A percentile compares a stretch with the other conserved stretches of the same genome.
These are phyloP conservation scores for Ochlodes sylvanus DNA, from an alignment of 2,888 invertebrate species.

Conservation along the genomic window DNA sequence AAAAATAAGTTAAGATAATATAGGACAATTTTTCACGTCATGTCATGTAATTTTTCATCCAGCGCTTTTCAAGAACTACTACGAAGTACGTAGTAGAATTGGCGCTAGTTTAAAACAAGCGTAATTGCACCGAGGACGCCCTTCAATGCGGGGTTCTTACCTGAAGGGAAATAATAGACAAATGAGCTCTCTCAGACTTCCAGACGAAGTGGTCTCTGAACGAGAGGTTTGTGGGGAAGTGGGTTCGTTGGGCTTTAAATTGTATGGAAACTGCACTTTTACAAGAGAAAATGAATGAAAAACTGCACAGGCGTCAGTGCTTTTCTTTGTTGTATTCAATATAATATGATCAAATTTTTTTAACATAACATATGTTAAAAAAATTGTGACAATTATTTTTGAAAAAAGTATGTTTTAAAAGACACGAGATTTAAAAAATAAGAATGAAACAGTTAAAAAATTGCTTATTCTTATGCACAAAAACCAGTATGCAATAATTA, in stretches of 20 bases:
- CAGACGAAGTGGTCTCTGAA: constrained; percentile 12
- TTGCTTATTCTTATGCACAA: too few relatives aligned
- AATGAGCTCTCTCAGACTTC: constrained; percentile 18
- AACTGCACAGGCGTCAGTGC: background rate
- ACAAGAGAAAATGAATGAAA: background rate
- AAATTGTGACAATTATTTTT: too few relatives aligned
- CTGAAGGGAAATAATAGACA: constrained; percentile 20
- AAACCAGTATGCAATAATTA: too few relatives aligned
- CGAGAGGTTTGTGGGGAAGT: background rate
- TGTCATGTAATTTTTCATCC: background rate
- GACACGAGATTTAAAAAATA: too few relatives aligned
- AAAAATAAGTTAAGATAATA: too few relatives aligned
- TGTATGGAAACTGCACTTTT: background rate
- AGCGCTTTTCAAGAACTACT: constrained; percentile 1
- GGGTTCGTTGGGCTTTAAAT: constrained; percentile 6
- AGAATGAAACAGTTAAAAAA: too few relatives aligned
- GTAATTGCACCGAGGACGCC: constrained; percentile 38
- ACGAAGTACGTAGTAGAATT: background rate
- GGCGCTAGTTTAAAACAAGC: background rate
- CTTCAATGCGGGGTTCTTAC: constrained; percentile 32
- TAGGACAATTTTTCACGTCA: too few relatives aligned
- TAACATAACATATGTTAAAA: too few relatives aligned
- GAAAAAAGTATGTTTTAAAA: too few relatives aligned
- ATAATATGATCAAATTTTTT: too few relatives aligned
- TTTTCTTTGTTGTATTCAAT: too few relatives aligned